Conservation (phyloP, 2,797 vertebrate species). For the Schizopygopsis pylzovi region DNA sequence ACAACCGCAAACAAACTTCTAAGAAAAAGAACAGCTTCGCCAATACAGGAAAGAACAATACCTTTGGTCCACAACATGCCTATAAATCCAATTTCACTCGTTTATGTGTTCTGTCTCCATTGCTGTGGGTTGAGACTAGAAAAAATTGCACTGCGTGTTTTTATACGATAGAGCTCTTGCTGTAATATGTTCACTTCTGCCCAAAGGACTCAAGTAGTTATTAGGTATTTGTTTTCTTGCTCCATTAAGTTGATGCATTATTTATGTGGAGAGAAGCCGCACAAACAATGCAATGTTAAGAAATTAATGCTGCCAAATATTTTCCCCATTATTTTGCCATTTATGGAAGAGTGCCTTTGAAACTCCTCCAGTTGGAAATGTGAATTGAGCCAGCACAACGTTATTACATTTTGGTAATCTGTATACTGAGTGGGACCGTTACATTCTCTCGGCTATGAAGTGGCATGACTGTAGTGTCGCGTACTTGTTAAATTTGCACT, state of each 20-base stretch:
- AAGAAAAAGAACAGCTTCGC: conserved; percentile 53
- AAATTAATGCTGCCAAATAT: conserved; percentile 77
- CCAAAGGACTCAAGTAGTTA: conserved; percentile 72
- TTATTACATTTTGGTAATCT: conserved; percentile 74
- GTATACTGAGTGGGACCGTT: conserved; percentile 66
- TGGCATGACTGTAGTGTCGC: conserved; percentile 19
- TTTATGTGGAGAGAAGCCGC: conserved; percentile 77
- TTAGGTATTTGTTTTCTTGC: conserved; percentile 79
- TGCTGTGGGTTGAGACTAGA: conserved; percentile 56
- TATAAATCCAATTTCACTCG: conserved; percentile 61
- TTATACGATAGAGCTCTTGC: conserved; percentile 62
- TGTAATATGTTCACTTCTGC: conserved; percentile 75
- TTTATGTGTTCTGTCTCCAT: conserved; percentile 57
- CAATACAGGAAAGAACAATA: conserved; percentile 43
- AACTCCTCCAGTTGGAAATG: conserved; percentile 69
- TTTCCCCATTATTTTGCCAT: conserved; percentile 77
- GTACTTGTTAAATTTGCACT: conserved; percentile 22
- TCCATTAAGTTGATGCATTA: conserved; percentile 80
- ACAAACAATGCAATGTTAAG: conserved; percentile 76
- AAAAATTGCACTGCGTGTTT: conserved; percentile 69
- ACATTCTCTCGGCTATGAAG: conserved; percentile 44
- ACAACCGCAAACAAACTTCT: conserved; percentile 65
- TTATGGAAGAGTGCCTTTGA: conserved; percentile 74
- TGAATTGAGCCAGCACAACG: conserved; percentile 62
- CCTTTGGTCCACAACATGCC: conserved; percentile 59